Evolutionary conservation across 1,140 invertebrate species (phyloP).

Genomic region (Bombus soroeensis): DNA sequence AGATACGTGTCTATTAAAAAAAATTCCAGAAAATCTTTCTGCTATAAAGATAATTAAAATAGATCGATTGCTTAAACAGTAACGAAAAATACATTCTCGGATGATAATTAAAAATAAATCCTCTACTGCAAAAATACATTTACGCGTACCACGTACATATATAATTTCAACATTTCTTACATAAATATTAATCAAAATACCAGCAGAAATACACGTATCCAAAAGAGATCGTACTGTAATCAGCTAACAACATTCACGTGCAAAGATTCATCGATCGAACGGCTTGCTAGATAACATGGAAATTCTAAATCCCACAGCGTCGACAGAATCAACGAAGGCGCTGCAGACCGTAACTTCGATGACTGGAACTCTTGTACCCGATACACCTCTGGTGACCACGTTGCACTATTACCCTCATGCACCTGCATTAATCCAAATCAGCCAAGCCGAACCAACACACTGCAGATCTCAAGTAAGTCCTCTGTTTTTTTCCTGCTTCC

Average conservation of each 20-base stretch:
- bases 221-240: no score
- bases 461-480: conserved; percentile 78
- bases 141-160: no score
- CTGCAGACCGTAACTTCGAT: conserved; percentile 83
- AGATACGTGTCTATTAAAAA: no score
- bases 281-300: conserved; percentile 1
- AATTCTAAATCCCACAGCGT: conserved; percentile 68
- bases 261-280: neutral
- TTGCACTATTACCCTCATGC: conserved; percentile 80
- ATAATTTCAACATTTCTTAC: no score
- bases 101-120: no score
- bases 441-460: conserved; percentile 80
- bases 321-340: conserved; percentile 84
- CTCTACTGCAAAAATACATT: no score
- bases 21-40: no score
- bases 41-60: no score
- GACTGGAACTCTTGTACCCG: conserved; percentile 80
- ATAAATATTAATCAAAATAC: neutral
- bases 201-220: neutral
- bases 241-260: neutral
- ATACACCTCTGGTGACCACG: conserved; percentile 77
- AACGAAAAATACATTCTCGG: neutral
- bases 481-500: neutral
- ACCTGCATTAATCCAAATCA: conserved; percentile 81
- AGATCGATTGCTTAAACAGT: no score